Evolutionary conservation across 2,797 vertebrate genomes (phyloP), one percentile per base, ranked within the genome.

Genomic region (Parauchenoglanis ngamensis): DNA sequence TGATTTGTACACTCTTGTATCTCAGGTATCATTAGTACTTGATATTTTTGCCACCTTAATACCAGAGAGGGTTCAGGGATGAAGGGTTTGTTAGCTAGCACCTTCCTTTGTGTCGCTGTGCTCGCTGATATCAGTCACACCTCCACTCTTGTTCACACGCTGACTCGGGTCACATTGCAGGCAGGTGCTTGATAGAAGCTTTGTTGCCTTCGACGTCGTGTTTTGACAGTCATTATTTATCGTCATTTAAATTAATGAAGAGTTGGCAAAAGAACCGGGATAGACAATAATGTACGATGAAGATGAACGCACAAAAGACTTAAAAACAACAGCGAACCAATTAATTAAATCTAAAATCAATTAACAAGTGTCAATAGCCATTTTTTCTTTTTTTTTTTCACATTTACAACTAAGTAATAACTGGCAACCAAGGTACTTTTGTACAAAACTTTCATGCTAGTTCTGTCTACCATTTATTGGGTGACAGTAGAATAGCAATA

Each of bases 101-200:
- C 67, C 7, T 86, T 85, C 52, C 54, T 40, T 25, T 54, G 75
- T 63, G 65, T 63, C 7, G 1, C 54, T 57, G 49, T 79, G 57
- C 67, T 78, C 57, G 0, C 21, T 44, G 73, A 85, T 49, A 54
- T 88, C 61, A 76, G 56, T 85, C 81, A 80, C 84, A 81, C 79
- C 83, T 78, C 87, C 80, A 67, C n/a, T 28, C 65, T 70, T 65
- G 28, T 86, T 87, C 40, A 46, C 85, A 67, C 75, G 25, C 49
- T 17, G 83, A 40, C 87, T 87, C 80, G 82, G 83, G 79, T 87
- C 72, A 59, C 8, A 35, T 82, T 59, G 35, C 52, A 61, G 84
- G 72, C 68, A 90, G 89, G 87, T 90, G 90, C 83, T 86, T 63
- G 21, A 46, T 54, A 17, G 17, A 7, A 7, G 40, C 83, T 61